Evolutionary conservation across 2,888 invertebrate genomes (phyloP), one percentile per base, ranked within the genome.

Genomic region (Netelia melanura): DNA sequence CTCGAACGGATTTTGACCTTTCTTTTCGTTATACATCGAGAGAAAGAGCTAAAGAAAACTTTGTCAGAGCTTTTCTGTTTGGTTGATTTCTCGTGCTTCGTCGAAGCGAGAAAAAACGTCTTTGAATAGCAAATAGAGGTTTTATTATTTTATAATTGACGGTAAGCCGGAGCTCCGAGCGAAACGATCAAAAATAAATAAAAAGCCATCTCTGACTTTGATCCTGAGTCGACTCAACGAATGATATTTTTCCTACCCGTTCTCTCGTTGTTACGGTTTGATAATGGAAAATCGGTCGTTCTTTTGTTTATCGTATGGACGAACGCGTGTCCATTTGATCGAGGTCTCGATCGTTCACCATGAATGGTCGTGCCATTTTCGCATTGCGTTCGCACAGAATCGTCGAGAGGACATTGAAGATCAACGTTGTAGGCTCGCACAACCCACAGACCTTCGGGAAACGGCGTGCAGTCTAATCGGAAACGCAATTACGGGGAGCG

Each of bases 391-490:
- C 25, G 30, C 54, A 76, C 65, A 9, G 64, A 11, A 43, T 9
- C 30, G 5, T 21, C 52, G 64, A 54, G 65, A 56, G 38, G 48
- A 48, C 48, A 14, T 14, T 48, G 11, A 48, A 8, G 11, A 14
- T 48, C 48, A 14, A 14, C 48, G 48, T 48, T 48, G 11, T 48
- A 2, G 48, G 48, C 17, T 17, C 9, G 58, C 21, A 58, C 44
- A 68, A 65, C 67, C 70, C 61, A 38, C 61, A 74, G 67, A 17
- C 44, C 54, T 70, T 65, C 77, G 62, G 81, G 78, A 78, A 81
- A 78, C 78, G 74, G 81, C 64, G 81, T 81, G 84, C 84, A 81
- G 81, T 78, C 72, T 84, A 81, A 84, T 84, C 84, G 84, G 84
- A 84, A 84, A 84, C 81, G 78, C 84, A 84, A 84, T 84, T 81